phyloP scores from a whole-genome alignment of 2,888 invertebrate genomes.

The Argynnis bischoffii region DNA sequence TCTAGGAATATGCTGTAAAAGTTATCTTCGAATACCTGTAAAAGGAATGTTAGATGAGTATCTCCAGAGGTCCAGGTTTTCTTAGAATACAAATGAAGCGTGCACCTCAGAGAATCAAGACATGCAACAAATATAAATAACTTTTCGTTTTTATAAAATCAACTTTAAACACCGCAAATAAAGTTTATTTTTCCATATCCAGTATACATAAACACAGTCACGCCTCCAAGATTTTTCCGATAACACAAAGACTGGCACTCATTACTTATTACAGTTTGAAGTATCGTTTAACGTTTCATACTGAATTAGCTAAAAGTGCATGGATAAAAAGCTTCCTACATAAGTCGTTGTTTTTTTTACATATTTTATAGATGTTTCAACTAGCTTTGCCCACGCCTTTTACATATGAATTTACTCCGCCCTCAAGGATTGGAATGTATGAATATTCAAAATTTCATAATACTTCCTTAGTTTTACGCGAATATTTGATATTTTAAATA shows the following conservation, averaged over 20 bases:
- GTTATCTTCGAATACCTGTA: constrained; percentile 48
- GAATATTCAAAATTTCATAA: too few relatives aligned
- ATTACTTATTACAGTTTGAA: constrained; percentile 27
- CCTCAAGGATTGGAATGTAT: too few relatives aligned
- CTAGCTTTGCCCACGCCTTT: background rate
- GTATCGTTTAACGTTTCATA: constrained; percentile 22
- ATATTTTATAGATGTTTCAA: background rate
- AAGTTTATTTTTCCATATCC: background rate
- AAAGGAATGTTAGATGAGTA: constrained; percentile 51
- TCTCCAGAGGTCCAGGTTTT: constrained; percentile 46
- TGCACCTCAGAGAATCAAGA: constrained; percentile 41
- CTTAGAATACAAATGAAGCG: constrained; percentile 50
- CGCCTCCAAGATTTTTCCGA: constrained; percentile 32
- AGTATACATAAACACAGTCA: constrained; percentile 25
- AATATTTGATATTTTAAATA: too few relatives aligned
- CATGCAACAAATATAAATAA: constrained; percentile 38
- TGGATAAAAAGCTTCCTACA: too few relatives aligned
- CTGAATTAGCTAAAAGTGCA: background rate
- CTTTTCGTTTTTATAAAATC: background rate
- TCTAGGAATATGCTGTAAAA: constrained; percentile 40
- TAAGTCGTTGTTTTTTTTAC: too few relatives aligned
- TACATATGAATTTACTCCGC: too few relatives aligned
- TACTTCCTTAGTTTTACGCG: too few relatives aligned
- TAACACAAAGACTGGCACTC: constrained; percentile 28
- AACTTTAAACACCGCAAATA: background rate